Conservation (phyloP, 2,797 vertebrate species). For the Rhynchotus rufescens region DNA sequence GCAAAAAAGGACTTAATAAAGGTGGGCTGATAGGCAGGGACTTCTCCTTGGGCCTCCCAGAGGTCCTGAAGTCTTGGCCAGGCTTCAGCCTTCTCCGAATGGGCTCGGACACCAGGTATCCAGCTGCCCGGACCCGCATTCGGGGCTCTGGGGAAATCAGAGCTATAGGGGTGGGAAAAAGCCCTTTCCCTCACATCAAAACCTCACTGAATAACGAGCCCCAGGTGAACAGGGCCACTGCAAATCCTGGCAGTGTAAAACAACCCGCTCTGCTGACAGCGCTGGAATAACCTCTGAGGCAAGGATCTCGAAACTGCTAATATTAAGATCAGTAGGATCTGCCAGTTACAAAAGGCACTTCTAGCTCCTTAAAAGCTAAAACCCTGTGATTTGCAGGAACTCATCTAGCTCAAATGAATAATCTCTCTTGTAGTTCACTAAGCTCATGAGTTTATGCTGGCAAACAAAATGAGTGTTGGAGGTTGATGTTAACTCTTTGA, state of each 20-base stretch:
- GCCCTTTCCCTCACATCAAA: neutral
- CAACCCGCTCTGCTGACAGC: neutral
- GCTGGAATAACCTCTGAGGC: slow-evolving; percentile 22
- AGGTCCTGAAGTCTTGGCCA: neutral
- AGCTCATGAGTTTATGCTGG: slow-evolving; percentile 59
- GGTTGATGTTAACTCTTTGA: slow-evolving; percentile 74
- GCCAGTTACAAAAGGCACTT: slow-evolving; percentile 38
- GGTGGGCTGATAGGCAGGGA: neutral
- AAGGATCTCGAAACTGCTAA: slow-evolving; percentile 36
- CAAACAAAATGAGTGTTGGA: slow-evolving; percentile 62
- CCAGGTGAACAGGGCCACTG: slow-evolving; percentile 11
- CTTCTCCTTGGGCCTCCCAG: neutral
- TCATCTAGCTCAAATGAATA: slow-evolving; percentile 66
- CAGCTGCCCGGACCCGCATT: neutral
- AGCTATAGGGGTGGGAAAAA: neutral
- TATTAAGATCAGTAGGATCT: slow-evolving; percentile 45
- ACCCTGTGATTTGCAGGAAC: neutral
- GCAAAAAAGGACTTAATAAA: neutral
- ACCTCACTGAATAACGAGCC: neutral
- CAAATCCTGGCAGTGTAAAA: slow-evolving; percentile 1
- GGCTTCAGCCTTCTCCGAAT: neutral
- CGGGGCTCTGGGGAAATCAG: neutral
- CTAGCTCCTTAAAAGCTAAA: slow-evolving; percentile 12
- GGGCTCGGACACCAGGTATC: neutral
- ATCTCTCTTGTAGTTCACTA: slow-evolving; percentile 52